These are phyloP conservation scores for Cremastinae sp. DNA, from an alignment of 2,888 invertebrate species.

Conservation along the genomic window DNA sequence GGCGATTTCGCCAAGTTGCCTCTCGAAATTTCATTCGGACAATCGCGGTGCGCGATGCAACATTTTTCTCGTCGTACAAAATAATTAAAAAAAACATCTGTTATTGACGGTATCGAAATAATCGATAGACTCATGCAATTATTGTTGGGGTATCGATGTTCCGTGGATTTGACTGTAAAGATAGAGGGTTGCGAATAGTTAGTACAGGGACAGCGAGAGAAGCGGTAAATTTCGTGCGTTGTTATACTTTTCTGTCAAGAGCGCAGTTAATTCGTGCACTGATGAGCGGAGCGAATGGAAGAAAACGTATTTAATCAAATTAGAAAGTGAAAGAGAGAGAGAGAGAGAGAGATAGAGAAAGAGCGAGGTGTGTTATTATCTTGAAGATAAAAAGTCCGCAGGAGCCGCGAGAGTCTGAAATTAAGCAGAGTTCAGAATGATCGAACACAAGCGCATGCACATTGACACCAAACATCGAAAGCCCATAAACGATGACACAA, in stretches of 20 bases:
- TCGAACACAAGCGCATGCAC: slow-evolving; percentile 64
- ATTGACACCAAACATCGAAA: slow-evolving; percentile 75
- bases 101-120: background rate
- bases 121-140: slow-evolving; percentile 34
- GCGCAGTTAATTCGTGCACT: slow-evolving; percentile 56
- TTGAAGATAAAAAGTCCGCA: slow-evolving; percentile 42
- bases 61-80: slow-evolving; percentile 1
- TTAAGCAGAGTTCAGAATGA: slow-evolving; percentile 53
- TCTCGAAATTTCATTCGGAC: background rate
- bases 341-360: slow-evolving; percentile 23
- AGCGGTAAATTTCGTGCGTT: slow-evolving; percentile 57
- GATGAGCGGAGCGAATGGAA: slow-evolving; percentile 28
- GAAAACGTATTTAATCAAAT: background rate
- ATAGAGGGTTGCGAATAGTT: slow-evolving; percentile 46
- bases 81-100: background rate
- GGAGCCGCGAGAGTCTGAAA: slow-evolving; percentile 57
- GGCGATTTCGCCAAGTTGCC: background rate
- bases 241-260: slow-evolving; percentile 6
- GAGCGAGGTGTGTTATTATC: slow-evolving; percentile 33
- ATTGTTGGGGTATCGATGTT: slow-evolving; percentile 51
- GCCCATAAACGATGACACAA: slow-evolving; percentile 66
- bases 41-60: slow-evolving; percentile 5
- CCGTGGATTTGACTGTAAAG: slow-evolving; percentile 27
- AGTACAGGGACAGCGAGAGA: slow-evolving; percentile 37
- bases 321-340: slow-evolving; percentile 18